Base-by-base conservation (phyloP, 2,888 invertebrate genomes). In the Drosophila nr. perissopoda region DNA sequence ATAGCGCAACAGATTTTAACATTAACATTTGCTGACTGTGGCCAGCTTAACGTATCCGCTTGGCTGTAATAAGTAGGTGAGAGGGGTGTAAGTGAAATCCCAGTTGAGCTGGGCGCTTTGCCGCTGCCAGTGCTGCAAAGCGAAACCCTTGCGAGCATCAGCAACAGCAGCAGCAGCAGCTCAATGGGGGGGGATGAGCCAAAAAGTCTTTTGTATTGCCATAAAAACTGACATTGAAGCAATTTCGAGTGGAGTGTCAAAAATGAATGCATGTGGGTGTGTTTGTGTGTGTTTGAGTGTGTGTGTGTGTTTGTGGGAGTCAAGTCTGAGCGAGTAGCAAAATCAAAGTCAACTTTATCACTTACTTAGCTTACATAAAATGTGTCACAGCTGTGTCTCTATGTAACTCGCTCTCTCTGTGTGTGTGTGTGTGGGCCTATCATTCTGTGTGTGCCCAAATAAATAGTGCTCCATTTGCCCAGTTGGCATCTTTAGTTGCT, bases 261-360 rank as follows among this genome's bases (percentile, higher is more conserved):
- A 56, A 64, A 38, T 40, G 16, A 25, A 25, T 21, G 45, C 7
- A 45, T 42, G n/a, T n/a, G 25, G 0, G 57, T 18, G 29, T 6
- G 42, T 0, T 1, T 49, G 57, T 42, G 42, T 18, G 31, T 52
- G 25, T n/a, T 11, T 18, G 21, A 33, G 18, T 13, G 29, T 7
- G 18, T 7, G 29, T 18, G 40, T 3, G 42, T 13, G 11, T 0
- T 8, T 51, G 29, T 31, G 27, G 18, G 29, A 61, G 68, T 62
- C 78, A 75, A 69, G 66, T 65, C 65, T 62, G 70, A 71, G 49
- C 38, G 73, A 86, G 73, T 86, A 79, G 72, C 73, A 63, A 79
- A 86, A 84, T 86, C 87, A 84, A 83, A 86, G 80, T 82, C 78
- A 78, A 74, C 79, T 88, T 87, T 89, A 89, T 87, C 87, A 84